Percentiles rank a stretch among this genome's conserved stretches.
Evolutionary conservation across 2,888 invertebrate genomes (phyloP).

Genomic region (Sipha maydis): DNA sequence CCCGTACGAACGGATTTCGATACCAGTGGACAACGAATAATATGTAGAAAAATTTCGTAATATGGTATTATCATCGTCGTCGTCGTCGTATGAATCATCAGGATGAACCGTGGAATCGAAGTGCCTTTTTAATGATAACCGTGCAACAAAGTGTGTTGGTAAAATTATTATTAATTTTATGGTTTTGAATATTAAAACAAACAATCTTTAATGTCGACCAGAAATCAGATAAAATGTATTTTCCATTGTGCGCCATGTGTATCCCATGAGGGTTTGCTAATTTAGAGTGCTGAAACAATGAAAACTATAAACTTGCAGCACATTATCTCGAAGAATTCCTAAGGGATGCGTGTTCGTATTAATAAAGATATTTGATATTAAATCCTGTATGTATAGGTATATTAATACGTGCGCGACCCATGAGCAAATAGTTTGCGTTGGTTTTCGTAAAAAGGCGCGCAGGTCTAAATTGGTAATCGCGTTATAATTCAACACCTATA

Average conservation of each 20-base stretch:
- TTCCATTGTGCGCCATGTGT: neutral
- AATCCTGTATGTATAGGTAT: neutral
- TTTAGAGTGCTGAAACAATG: conserved; percentile 1
- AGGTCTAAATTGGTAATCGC: neutral
- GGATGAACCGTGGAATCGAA: no score
- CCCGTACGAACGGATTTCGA: neutral
- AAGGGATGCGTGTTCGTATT: neutral
- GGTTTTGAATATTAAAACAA: neutral
- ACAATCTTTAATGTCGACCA: neutral
- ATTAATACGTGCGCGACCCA: neutral
- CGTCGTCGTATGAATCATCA: no score
- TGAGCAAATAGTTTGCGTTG: neutral
- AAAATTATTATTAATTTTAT: neutral
- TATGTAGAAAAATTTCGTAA: no score
- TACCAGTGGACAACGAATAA: no score
- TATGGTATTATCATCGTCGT: no score
- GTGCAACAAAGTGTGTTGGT: no score
- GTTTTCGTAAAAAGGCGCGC: neutral
- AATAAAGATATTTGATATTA: conserved; percentile 11
- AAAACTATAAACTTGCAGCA: neutral
- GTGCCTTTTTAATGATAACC: no score
- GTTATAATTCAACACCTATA: neutral
- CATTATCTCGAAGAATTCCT: neutral
- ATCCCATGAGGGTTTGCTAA: neutral
- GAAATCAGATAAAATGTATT: neutral